Evolutionary conservation across 2,113 vertebrate genomes (phyloP).

Genomic region (Carassius gibelio): DNA sequence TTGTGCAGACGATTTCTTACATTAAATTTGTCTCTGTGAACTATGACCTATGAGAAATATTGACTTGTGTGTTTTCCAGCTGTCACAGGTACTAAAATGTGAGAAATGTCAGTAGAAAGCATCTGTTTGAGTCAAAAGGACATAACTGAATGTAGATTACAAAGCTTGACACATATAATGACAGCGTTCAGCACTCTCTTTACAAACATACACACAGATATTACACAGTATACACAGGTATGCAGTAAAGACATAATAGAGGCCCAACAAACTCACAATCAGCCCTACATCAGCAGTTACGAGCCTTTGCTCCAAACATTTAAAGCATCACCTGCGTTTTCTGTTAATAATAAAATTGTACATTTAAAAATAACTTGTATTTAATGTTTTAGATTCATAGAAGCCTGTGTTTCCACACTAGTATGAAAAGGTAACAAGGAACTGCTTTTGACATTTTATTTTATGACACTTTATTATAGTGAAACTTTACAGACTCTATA

Average conservation of each 20-base stretch:
- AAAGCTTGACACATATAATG: constrained; percentile 30
- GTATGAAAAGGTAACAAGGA: neutral
- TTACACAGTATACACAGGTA: neutral
- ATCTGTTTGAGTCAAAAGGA: constrained; percentile 25
- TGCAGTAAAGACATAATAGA: constrained; percentile 9
- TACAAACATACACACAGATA: neutral
- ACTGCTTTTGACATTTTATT: neutral
- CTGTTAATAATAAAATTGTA: neutral
- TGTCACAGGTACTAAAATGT: neutral
- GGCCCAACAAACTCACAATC: neutral
- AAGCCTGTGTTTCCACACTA: neutral
- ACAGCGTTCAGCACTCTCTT: neutral
- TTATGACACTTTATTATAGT: too few species aligned
- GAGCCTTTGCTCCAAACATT: neutral
- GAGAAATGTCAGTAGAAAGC: constrained; percentile 9
- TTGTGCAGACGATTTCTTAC: neutral
- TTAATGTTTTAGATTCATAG: neutral
- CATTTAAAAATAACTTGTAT: neutral
- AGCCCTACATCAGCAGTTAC: neutral
- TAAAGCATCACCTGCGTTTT: neutral
- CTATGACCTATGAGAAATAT: neutral
- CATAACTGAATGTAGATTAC: constrained; percentile 24
- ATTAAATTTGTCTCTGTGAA: neutral
- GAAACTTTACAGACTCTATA: too few species aligned
- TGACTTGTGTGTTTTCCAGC: neutral